These are phyloP conservation scores for Torymus tubicola DNA, from an alignment of 2,888 invertebrate species.

Conservation along the genomic window DNA sequence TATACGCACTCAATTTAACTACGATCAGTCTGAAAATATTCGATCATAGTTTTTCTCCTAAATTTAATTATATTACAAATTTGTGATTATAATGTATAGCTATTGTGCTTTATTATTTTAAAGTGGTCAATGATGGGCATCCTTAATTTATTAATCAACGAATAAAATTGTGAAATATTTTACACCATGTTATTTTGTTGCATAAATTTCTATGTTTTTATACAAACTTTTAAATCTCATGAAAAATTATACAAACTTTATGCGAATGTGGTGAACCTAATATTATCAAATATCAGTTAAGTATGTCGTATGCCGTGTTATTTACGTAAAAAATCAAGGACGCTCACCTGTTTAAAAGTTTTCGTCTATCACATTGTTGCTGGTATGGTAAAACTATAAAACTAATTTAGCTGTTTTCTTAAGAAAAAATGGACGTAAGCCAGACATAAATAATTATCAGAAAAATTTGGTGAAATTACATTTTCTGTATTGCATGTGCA, in stretches of 20 bases:
- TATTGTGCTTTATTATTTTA: conserved; percentile 36
- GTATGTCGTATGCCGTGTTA: background rate
- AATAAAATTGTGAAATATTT: background rate
- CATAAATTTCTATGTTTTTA: background rate
- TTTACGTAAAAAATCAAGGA: conserved; percentile 25
- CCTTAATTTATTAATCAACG: conserved; percentile 38
- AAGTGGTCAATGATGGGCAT: conserved; percentile 37
- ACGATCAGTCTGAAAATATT: conserved; percentile 54
- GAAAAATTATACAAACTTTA: background rate
- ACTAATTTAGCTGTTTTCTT: background rate
- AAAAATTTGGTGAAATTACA: background rate
- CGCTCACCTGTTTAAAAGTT: conserved; percentile 39
- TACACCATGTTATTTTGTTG: background rate
- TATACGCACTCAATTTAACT: conserved; percentile 33
- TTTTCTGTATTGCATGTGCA: conserved; percentile 11
- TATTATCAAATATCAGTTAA: background rate
- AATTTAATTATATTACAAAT: conserved; percentile 35
- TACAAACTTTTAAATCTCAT: background rate
- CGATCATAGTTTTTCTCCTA: conserved; percentile 45
- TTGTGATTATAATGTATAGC: conserved; percentile 25
- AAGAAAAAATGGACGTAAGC: background rate
- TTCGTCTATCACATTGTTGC: conserved; percentile 43
- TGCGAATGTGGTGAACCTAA: background rate
- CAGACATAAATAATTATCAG: background rate
- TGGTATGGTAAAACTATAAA: conserved; percentile 4